Evolutionary conservation across 2,797 vertebrate species (phyloP), one percentile per base, ranked within the genome.

Genomic region (Mergus octosetaceus): DNA sequence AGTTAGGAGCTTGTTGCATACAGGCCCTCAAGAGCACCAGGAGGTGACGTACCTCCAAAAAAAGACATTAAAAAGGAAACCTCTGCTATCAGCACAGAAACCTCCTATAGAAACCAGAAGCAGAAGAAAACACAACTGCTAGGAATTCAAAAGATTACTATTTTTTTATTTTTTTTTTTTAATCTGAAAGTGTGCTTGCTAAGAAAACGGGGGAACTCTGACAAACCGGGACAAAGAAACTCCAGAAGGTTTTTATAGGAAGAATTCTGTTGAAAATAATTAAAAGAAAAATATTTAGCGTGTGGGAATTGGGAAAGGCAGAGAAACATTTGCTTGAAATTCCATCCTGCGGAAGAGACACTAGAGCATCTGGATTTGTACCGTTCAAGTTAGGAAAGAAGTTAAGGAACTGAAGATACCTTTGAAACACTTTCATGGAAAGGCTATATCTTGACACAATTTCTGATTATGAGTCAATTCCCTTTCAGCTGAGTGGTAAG

Each of bases 291-390:
- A 56, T 51, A 54, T 32, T 1, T 10, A 32, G 5, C 13, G 47
- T 34, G 10, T 47, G 27, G 12, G 27, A 89, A 74, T 95, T 90
- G 66, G 47, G 73, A 75, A 94, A 94, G 34, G 43, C 47, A 57
- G 56, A 92, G 45, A 81, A 91, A 69, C 82, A 72, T 66, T 93
- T 90, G 22, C 20, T 73, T 45, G 32, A n/a, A 93, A 93, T 65
- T 49, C 24, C 73, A 6, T 77, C 45, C 62, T 64, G 54, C 75
- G 78, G 85, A 89, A 88, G 69, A 89, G 41, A n/a, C 21, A 11
- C 43, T 78, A 11, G 2, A 86, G 45, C 25, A 74, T 85, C 71
- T 80, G 76, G 49, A 57, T 41, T 25, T 74, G 64, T 53, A 85
- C 45, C 39, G 80, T 74, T 49, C 28, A 77, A 79, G 89, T 65